These are phyloP conservation scores for Pampusana beccarii DNA, from an alignment of 2,113 vertebrate genomes.

Conservation along the genomic window DNA sequence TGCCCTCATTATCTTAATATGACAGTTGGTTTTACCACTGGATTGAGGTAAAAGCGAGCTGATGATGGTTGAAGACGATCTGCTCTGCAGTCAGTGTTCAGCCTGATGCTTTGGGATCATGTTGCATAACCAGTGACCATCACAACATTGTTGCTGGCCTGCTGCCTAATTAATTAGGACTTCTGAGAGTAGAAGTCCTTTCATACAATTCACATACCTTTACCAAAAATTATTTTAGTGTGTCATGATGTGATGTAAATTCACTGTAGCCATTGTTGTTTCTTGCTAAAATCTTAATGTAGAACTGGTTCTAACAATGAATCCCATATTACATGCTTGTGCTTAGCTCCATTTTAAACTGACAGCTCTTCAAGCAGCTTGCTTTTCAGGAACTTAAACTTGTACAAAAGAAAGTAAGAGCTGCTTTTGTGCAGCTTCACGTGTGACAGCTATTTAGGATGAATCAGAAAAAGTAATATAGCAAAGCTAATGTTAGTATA, in stretches of 20 bases:
- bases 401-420: neutral
- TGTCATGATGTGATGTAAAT: neutral
- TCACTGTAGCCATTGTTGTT: neutral
- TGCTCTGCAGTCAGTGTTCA: neutral
- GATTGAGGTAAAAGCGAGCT: neutral
- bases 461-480: neutral
- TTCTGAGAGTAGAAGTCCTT: neutral
- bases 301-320: neutral
- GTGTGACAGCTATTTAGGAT: neutral
- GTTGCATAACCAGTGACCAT: neutral
- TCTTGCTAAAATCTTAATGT: neutral
- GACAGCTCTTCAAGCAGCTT: neutral
- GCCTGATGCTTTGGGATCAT: neutral
- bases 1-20: no score
- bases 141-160: neutral
- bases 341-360: neutral
- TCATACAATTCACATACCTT: neutral
- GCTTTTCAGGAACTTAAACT: neutral
- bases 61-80: neutral
- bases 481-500: neutral
- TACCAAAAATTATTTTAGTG: neutral
- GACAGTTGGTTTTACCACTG: neutral
- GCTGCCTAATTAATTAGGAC: neutral
- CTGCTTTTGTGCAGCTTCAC: neutral
- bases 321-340: fast-evolving